phyloP scores from a whole-genome alignment of 2,113 vertebrate genomes.

The Desmodus rotundus region DNA sequence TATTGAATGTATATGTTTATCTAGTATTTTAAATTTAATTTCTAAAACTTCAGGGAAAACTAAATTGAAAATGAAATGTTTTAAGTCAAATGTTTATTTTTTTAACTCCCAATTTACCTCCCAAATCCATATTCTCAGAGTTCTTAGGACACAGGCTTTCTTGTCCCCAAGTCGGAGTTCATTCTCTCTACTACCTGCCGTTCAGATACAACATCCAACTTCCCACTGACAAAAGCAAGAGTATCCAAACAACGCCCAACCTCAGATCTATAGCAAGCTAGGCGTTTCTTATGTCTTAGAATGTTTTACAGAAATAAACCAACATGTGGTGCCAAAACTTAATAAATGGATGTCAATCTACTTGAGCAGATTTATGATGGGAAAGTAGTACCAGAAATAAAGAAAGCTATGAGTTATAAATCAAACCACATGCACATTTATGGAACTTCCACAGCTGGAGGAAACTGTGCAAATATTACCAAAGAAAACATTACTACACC shows the following conservation, averaged over 20 bases:
- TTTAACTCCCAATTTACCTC: background rate
- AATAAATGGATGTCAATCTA: slow-evolving; percentile 37
- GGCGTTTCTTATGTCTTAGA: slow-evolving; percentile 3
- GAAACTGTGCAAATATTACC: slow-evolving; percentile 10
- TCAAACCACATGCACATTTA: slow-evolving; percentile 10
- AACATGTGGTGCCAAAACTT: slow-evolving; percentile 14
- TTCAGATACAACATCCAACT: background rate
- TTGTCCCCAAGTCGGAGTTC: background rate
- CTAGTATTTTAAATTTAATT: slow-evolving; percentile 10
- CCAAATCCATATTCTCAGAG: background rate
- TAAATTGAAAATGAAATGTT: slow-evolving; percentile 28
- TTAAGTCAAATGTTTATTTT: slow-evolving; percentile 41
- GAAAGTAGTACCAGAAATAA: slow-evolving; percentile 36
- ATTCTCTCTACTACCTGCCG: background rate
- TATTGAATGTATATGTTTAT: background rate
- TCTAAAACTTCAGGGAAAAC: slow-evolving; percentile 34
- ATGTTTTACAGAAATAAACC: slow-evolving; percentile 48
- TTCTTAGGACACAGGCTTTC: background rate
- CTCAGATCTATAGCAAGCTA: slow-evolving; percentile 37
- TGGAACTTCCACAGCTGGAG: background rate
- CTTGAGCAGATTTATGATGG: slow-evolving; percentile 25
- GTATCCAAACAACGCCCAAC: background rate
- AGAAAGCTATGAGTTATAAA: slow-evolving; percentile 30
- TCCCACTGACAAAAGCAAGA: slow-evolving; percentile 21
- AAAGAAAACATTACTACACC: background rate